Evolutionary conservation across 2,888 invertebrate genomes (phyloP).

Genomic region (Dexiosoma caninum): DNA sequence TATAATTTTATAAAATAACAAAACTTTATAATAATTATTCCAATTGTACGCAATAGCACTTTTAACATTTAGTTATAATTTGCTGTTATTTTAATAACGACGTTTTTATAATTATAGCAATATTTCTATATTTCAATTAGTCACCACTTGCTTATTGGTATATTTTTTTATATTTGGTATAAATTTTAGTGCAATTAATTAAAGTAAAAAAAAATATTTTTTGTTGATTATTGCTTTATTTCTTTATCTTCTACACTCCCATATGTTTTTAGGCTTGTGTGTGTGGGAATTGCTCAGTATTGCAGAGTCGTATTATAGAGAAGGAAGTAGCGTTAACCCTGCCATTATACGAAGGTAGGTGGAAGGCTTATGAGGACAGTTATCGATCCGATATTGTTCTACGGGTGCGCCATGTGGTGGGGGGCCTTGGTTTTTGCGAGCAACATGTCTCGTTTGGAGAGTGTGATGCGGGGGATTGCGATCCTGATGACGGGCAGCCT

Average conservation of each 20-base stretch:
- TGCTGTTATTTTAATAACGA: not conserved
- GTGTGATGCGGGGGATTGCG: no score
- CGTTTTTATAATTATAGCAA: not conserved
- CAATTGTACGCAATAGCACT: conserved; percentile 13
- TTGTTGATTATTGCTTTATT: conserved; percentile 44
- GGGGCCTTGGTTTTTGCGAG: no score
- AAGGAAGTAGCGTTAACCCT: no score
- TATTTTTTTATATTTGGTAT: conserved; percentile 38
- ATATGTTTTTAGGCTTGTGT: conserved; percentile 33
- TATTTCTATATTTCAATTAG: conserved; percentile 46
- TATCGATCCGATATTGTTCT: no score
- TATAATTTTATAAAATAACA: not conserved
- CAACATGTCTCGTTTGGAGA: no score
- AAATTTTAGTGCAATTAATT: conserved; percentile 52
- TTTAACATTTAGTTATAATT: conserved; percentile 18
- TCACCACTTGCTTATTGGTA: conserved; percentile 43
- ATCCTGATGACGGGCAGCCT: no score
- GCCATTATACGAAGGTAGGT: no score
- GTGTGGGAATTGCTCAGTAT: not conserved
- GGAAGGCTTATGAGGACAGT: no score
- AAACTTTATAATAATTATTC: not conserved
- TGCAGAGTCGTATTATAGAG: not conserved
- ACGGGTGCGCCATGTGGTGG: no score
- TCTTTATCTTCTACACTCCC: conserved; percentile 26
- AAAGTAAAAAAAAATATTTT: conserved; percentile 33